Evolutionary conservation across 2,797 vertebrate genomes (phyloP), one percentile per base, ranked within the genome.

Genomic region (Mycteria americana): DNA sequence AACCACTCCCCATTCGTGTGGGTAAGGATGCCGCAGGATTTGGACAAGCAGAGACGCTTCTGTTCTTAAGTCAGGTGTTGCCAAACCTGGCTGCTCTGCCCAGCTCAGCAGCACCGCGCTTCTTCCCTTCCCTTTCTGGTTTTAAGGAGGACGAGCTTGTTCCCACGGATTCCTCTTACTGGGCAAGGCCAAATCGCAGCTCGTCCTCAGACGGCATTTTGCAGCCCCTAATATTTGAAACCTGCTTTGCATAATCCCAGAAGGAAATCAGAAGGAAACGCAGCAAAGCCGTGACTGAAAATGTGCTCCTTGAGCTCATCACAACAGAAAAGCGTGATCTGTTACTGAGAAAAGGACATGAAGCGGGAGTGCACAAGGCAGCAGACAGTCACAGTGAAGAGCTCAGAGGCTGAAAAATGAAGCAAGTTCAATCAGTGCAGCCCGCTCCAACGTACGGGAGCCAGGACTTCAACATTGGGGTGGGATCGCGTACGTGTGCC

Each of bases 1-100:
- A 79, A 5, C 76, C 64, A 18, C 48, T 8, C 60, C 31, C 19
- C 27, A 11, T 25, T 78, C 3, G 1, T 0, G 0, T 10, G 30
- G 59, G 35, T 77, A 51, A 83, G 59, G 35, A 45, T 0, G 0
- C 11, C 73, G 22, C 33, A 63, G 11, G 6, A 31, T 63, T 46
- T 48, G 70, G 72, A 43, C 24, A n/a, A 57, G 24, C 9, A 16
- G 64, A 91, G 93, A 67, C 21, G 53, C 88, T 76, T 76, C 57
- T 69, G 18, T 19, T 45, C 64, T 77, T 45, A 45, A 82, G 18
- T 37, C 28, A 30, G 10, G 10, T 13, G 5, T 57, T 41, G 31
- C 37, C 53, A 69, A 86, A 79, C 10, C 22, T 43, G 54, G 18
- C 37, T 57, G 39, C 67, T 76, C 67, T 62, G 39, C 67, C 43